Base-by-base conservation (phyloP, 1,140 invertebrate species). In the Drosophila subobscura region DNA sequence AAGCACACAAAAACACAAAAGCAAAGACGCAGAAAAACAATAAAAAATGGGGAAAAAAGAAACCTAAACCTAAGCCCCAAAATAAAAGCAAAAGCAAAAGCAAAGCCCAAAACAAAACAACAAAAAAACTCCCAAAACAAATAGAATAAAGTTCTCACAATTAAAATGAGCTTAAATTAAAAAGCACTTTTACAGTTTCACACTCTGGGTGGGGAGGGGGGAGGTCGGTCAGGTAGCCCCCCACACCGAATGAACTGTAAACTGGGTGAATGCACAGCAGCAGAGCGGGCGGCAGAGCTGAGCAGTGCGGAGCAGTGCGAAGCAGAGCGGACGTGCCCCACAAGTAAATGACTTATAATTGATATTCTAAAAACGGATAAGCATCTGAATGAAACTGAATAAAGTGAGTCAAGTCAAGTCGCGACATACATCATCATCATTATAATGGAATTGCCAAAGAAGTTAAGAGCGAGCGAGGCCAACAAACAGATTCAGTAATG, bases 111-210 rank as follows among this genome's bases (percentile, higher is more conserved):
- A 33, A 33, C 29, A 33, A 37, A 33, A 33, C 29, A 0, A 8
- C 49, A 37, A 59, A 54, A 52, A 57, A 50, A 37, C 33, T 37
- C 14, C 47, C 25, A 56, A 77, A 65, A 63, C 56, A 86, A 86
- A 88, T 86, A 80, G 83, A 83, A 86, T 88, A 79, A 79, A 88
- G 83, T 88, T 88, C 83, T 88, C 83, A 88, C 83, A 88, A 88
- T 88, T 88, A 88, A 88, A 86, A 88, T 79, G 74, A 81, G 84
- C 83, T 88, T 83, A 83, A 88, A 88, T 88, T 88, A 88, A 88
- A 88, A 88, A 83, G 83, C 79, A 88, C 83, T 88, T 88, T 77
- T 79, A 89, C 84, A 88, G 79, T 80, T 88, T 89, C 75, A 88
- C 83, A 88, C 83, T 79, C 22, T 49, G 16, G 41, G n/a, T 0